These are phyloP conservation scores for Patella depressa DNA, from an alignment of 2,888 invertebrate species.

Conservation along the genomic window DNA sequence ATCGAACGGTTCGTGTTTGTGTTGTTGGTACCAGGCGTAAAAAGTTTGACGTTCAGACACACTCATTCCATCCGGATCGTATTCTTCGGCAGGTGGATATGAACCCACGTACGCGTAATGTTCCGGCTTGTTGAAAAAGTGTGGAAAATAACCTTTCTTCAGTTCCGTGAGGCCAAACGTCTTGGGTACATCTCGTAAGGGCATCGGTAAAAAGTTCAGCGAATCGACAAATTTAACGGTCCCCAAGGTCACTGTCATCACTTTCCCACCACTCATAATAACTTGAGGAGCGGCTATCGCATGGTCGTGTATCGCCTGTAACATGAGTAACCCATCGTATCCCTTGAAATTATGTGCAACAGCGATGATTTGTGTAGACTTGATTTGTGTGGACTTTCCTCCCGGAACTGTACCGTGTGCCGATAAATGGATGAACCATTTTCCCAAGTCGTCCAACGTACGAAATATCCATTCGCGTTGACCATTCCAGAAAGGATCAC, in stretches of 20 bases:
- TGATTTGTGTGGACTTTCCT: background rate
- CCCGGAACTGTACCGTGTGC: background rate
- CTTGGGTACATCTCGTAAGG: background rate
- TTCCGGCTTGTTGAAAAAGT: background rate
- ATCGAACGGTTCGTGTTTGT: too few species aligned
- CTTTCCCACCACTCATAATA: background rate
- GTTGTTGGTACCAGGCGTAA: too few species aligned
- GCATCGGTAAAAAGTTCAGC: background rate
- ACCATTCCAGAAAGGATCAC: background rate
- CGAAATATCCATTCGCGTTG: background rate
- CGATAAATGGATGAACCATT: background rate
- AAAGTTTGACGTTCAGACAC: too few species aligned
- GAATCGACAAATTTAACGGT: background rate
- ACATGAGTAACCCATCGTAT: background rate
- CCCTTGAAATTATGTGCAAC: constrained; percentile 8
- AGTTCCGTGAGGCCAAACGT: constrained; percentile 4
- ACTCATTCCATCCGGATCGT: too few species aligned
- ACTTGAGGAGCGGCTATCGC: background rate
- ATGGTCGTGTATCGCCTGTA: background rate
- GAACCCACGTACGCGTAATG: background rate
- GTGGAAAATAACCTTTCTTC: constrained; percentile 4
- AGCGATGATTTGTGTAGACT: background rate
- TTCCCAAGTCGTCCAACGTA: background rate
- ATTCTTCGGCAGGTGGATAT: too few species aligned
- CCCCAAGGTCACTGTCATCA: background rate